A percentile compares a stretch with the other conserved stretches of the same genome.
Conservation (phyloP, 2,797 vertebrate species). For the Picus viridis region DNA sequence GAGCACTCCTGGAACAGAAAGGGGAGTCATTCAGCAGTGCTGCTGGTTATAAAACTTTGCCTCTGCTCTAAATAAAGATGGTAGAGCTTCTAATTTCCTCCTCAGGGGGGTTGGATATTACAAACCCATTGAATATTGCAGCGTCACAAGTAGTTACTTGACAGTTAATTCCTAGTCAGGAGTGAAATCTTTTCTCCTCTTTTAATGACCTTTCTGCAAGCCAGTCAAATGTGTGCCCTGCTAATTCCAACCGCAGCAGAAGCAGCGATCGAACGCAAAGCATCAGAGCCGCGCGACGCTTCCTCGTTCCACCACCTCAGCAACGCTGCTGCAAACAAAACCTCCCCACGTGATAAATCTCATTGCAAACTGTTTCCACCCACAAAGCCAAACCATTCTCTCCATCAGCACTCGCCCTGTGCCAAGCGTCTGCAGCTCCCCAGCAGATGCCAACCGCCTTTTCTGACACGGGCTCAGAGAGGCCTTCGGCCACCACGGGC, state of each 20-base stretch:
- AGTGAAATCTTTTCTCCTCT: not conserved
- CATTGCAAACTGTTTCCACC: slow-evolving; percentile 46
- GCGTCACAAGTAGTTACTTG: not conserved
- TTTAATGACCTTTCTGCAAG: slow-evolving; percentile 5
- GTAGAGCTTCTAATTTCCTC: not conserved
- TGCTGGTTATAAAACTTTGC: not conserved
- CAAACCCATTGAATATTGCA: not conserved
- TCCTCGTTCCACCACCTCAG: slow-evolving; percentile 21
- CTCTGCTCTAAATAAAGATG: not conserved
- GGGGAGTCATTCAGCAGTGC: not conserved
- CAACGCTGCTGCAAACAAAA: slow-evolving; percentile 20
- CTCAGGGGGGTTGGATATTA: not conserved
- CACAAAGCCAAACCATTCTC: slow-evolving; percentile 20
- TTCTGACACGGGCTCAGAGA: not conserved
- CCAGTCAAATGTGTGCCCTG: not conserved
- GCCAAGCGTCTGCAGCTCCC: not conserved
- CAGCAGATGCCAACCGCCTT: not conserved
- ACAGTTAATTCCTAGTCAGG: not conserved
- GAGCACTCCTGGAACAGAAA: not conserved
- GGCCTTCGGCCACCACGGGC: not conserved
- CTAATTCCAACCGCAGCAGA: slow-evolving; percentile 1
- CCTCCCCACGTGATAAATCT: not conserved
- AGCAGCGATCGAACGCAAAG: not conserved
- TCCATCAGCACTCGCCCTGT: not conserved
- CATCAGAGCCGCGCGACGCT: not conserved